These are phyloP conservation scores for Lottia gigantea DNA, from an alignment of 2,888 invertebrate species.

Conservation along the genomic window DNA sequence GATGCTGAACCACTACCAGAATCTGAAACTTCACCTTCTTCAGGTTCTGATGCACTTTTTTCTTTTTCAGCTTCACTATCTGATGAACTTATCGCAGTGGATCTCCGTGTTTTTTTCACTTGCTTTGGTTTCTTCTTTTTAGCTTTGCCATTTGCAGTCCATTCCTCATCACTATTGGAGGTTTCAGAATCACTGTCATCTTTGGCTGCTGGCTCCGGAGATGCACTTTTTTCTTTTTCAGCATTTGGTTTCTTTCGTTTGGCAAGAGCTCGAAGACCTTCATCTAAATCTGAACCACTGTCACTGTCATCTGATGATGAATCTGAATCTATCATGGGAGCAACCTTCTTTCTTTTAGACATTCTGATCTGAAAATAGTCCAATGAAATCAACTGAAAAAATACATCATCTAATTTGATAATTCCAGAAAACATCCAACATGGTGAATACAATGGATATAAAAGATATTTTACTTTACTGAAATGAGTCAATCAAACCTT, in stretches of 20 bases:
- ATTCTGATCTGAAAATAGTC: slow-evolving; percentile 36
- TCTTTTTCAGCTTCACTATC: slow-evolving; percentile 61
- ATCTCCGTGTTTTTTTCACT: slow-evolving; percentile 54
- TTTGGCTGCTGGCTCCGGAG: slow-evolving; percentile 31
- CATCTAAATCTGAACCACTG: slow-evolving; percentile 64
- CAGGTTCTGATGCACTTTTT: slow-evolving; percentile 60
- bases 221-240: slow-evolving; percentile 41
- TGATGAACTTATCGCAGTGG: slow-evolving; percentile 54
- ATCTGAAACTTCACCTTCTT: slow-evolving; percentile 82
- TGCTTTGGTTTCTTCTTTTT: slow-evolving; percentile 48
- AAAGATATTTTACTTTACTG: too few relatives aligned
- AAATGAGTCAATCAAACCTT: too few relatives aligned
- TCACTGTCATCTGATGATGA: slow-evolving; percentile 60
- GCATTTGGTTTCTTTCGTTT: slow-evolving; percentile 57
- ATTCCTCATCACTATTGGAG: slow-evolving; percentile 67
- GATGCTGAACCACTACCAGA: slow-evolving; percentile 50
- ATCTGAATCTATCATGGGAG: slow-evolving; percentile 64
- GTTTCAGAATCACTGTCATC: slow-evolving; percentile 61
- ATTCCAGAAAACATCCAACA: too few relatives aligned
- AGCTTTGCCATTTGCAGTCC: slow-evolving; percentile 60
- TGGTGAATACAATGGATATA: too few relatives aligned
- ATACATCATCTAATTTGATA: background rate
- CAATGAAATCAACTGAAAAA: too few relatives aligned
- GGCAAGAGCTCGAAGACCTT: slow-evolving; percentile 58
- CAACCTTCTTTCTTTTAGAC: slow-evolving; percentile 64